Evolutionary conservation across 2,113 vertebrate genomes (phyloP), one percentile per base, ranked within the genome.

Genomic region (Nyctibius bracteatus): DNA sequence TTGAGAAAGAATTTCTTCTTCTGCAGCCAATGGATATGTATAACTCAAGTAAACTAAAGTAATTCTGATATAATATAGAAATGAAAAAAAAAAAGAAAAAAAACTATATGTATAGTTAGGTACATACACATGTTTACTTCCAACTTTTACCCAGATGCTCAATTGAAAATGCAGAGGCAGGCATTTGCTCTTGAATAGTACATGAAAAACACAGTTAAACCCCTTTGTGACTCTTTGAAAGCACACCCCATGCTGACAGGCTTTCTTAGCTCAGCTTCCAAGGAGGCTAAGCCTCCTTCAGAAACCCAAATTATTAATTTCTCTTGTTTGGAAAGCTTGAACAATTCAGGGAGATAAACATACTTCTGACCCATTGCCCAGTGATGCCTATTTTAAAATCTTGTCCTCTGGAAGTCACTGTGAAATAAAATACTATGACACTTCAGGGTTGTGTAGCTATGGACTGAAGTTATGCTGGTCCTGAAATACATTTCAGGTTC

Each of bases 261-360:
- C 80, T 96, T 95, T 89, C 92, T 91, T 31, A 81, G 68, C 31
- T 79, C 83, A 84, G 77, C 73, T 81, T 84, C 80, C 73, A 81
- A 86, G 68, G 72, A 86, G 14, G 59, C 22, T 94, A 93, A 96
- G 65, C 80, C 93, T 95, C 72, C 81, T 94, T 95, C 93, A 96
- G 88, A 86, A 90, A 91, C 24, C 1, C 44, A 93, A 93, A 81
- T 94, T 91, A 94, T 94, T 83, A 91, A 57, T 89, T 94, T 96
- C 73, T 72, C 68, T 65, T 86, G 82, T 92, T 93, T 90, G 57
- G 71, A 86, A 92, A 95, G 67, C 63, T 86, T 71, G 75, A 94
- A 81, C 43, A 92, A 74, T 71, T 93, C 72, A 75, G 63, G 35
- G 87, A 94, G 72, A 94, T 92, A 95, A 95, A 92, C 86, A 86